Conservation (phyloP, 1,140 invertebrate genomes). For the Drosophila oshimai region DNA sequence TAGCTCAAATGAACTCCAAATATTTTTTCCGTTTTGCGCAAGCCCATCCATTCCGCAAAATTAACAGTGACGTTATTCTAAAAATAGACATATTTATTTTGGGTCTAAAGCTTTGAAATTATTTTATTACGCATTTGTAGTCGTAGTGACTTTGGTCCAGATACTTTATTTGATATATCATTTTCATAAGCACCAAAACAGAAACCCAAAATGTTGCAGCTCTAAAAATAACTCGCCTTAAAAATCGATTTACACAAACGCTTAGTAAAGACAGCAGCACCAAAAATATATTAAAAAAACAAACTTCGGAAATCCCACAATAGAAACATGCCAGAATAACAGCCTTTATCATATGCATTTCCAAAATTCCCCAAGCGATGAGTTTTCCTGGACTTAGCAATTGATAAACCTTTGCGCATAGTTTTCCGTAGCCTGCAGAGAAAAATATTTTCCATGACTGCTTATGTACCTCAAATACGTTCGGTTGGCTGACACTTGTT, state of each 20-base stretch:
- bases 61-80: conserved; percentile 84
- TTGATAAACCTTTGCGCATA: conserved; percentile 2
- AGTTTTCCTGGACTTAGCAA: conserved; percentile 56
- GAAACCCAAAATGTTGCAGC: conserved; percentile 90
- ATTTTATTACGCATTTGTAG: conserved; percentile 46
- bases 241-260: conserved; percentile 86
- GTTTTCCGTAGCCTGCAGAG: conserved; percentile 4
- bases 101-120: neutral
- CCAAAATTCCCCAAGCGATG: conserved; percentile 90
- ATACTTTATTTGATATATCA: conserved; percentile 97
- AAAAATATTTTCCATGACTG: conserved; percentile 39
- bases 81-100: neutral
- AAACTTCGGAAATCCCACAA: conserved; percentile 60
- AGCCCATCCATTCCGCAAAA: conserved; percentile 95
- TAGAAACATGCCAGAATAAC: conserved; percentile 89
- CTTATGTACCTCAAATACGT: neutral
- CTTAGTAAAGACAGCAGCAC: conserved; percentile 89
- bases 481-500: neutral
- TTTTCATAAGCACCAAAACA: conserved; percentile 92
- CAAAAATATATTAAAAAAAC: conserved; percentile 87
- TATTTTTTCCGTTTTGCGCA: conserved; percentile 85
- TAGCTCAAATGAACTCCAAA: conserved; percentile 85
- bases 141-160: conserved; percentile 86
- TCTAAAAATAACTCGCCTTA: conserved; percentile 89
- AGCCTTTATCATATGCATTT: conserved; percentile 96